These are phyloP conservation scores for Epinephelus fuscoguttatus DNA, from an alignment of 2,113 vertebrate genomes.

Conservation along the genomic window DNA sequence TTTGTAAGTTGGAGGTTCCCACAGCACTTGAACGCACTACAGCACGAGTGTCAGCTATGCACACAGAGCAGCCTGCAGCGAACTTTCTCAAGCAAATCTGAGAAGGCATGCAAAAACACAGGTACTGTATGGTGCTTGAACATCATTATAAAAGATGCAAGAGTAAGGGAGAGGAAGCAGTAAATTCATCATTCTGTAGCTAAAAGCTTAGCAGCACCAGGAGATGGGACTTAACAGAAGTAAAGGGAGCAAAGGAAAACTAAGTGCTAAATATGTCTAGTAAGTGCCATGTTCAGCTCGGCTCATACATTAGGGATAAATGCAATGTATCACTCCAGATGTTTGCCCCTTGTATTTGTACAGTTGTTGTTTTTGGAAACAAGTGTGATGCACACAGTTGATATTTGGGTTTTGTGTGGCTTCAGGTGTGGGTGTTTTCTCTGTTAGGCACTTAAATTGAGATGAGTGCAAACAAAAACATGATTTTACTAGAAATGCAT, in stretches of 20 bases:
- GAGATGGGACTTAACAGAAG: conserved; percentile 4
- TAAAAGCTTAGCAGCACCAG: conserved; percentile 4
- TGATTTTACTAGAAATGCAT: neutral
- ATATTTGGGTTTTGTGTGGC: neutral
- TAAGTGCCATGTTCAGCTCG: conserved; percentile 8
- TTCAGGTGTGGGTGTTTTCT: neutral
- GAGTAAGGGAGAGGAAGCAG: neutral
- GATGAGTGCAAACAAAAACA: neutral
- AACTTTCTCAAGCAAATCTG: conserved; percentile 34
- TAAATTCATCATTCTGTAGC: conserved; percentile 27
- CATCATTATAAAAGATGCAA: conserved; percentile 40
- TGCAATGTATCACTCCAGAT: neutral
- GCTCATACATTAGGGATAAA: neutral
- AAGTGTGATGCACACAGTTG: neutral
- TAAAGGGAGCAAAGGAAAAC: conserved; percentile 3
- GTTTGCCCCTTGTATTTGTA: neutral
- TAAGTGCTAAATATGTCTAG: conserved; percentile 8
- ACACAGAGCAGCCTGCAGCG: conserved; percentile 44
- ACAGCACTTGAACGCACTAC: conserved; percentile 38
- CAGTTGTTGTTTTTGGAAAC: neutral
- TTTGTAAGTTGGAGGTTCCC: conserved; percentile 34
- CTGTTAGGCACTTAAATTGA: neutral
- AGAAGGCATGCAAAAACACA: conserved; percentile 39
- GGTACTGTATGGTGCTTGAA: conserved; percentile 31
- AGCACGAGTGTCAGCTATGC: conserved; percentile 44